Conservation (phyloP, 2,797 vertebrate genomes). For the Karalla daura region DNA sequence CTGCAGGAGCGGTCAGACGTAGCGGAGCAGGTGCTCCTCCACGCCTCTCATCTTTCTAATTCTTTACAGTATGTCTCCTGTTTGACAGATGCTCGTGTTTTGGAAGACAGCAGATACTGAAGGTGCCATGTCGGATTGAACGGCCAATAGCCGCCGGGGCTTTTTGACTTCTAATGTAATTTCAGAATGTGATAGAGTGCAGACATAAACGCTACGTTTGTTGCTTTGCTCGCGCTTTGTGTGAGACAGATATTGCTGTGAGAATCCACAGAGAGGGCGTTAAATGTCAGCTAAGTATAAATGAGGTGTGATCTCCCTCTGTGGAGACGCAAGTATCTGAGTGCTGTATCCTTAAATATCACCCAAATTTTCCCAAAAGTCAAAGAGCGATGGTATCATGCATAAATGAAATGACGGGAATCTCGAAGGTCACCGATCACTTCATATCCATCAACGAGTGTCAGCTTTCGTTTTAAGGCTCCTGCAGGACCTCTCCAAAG, state of each 20-base stretch:
- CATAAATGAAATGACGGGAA: constrained; percentile 66
- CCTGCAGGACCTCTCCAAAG: constrained; percentile 50
- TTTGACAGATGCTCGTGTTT: constrained; percentile 69
- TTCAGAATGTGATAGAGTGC: constrained; percentile 49
- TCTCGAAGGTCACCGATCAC: constrained; percentile 72
- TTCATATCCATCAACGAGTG: constrained; percentile 73
- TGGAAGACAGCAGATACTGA: constrained; percentile 59
- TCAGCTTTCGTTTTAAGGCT: constrained; percentile 63
- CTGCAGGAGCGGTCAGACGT: constrained; percentile 44
- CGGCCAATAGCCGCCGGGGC: constrained; percentile 51
- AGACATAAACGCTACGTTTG: constrained; percentile 65
- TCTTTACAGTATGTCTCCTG: constrained; percentile 36
- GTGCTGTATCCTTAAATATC: constrained; percentile 67
- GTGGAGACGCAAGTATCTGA: constrained; percentile 56
- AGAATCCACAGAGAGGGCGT: constrained; percentile 62
- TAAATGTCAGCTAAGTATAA: constrained; percentile 77
- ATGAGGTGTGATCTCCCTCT: constrained; percentile 67
- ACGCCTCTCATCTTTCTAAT: constrained; percentile 24
- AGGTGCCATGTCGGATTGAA: constrained; percentile 55
- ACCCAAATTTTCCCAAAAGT: constrained; percentile 60
- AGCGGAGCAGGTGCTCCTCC: constrained; percentile 16
- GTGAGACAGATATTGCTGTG: constrained; percentile 55
- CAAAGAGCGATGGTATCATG: constrained; percentile 52
- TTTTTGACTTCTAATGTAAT: constrained; percentile 58
- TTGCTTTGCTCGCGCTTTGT: constrained; percentile 48